A percentile compares a stretch with the other conserved stretches of the same genome.
These are phyloP conservation scores for Pemphigus obesinymphae DNA, from an alignment of 1,140 invertebrate species.

Conservation along the genomic window DNA sequence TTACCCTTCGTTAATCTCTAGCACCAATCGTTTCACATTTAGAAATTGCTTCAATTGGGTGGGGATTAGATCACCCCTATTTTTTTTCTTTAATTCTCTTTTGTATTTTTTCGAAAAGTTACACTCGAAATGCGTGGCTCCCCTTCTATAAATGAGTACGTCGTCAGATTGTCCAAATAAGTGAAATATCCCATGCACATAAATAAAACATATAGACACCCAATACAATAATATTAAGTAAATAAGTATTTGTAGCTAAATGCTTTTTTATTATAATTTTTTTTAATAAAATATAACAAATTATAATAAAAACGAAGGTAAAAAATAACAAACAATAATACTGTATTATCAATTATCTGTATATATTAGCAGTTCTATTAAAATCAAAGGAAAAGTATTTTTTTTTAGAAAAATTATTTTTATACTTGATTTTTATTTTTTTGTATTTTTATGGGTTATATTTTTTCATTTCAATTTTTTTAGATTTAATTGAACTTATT, in stretches of 20 bases:
- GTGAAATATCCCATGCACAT: not conserved
- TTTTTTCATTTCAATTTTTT: too few species aligned
- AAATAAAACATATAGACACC: not conserved
- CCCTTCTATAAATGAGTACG: not conserved
- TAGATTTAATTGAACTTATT: too few species aligned
- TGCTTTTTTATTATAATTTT: too few species aligned
- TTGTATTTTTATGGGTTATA: too few species aligned
- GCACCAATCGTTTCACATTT: conserved; percentile 25
- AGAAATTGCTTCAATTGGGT: not conserved
- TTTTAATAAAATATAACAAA: too few species aligned
- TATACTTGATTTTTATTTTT: too few species aligned
- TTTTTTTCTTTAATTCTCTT: not conserved
- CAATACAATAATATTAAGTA: too few species aligned
- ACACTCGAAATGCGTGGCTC: not conserved
- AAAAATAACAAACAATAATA: too few species aligned
- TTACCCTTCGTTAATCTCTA: conserved; percentile 15
- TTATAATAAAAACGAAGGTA: not conserved
- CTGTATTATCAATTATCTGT: too few species aligned
- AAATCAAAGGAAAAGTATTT: too few species aligned
- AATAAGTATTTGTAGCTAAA: not conserved
- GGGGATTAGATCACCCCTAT: not conserved
- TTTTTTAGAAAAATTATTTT: too few species aligned
- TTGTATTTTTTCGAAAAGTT: not conserved
- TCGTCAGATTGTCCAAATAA: not conserved
- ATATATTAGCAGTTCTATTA: too few species aligned